A percentile compares a stretch with the other conserved stretches of the same genome.
phyloP scores from a whole-genome alignment of 2,888 invertebrate species.

The Epinotia bilunana region DNA sequence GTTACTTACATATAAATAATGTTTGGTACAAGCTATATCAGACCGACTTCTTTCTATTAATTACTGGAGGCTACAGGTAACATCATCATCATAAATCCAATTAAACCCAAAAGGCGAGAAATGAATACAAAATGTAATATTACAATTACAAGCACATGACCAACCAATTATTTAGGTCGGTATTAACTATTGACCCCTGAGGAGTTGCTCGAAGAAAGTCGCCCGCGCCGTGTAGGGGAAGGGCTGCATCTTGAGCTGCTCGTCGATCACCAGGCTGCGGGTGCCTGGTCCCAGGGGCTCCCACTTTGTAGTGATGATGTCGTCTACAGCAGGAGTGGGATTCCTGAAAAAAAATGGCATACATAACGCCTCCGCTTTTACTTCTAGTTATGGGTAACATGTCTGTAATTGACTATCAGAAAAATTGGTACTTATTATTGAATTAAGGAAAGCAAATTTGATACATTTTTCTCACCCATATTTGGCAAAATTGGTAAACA shows the following conservation, averaged over 20 bases:
- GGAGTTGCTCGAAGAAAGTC: conserved; percentile 21
- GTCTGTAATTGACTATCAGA: no score
- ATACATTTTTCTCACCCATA: conserved; percentile 67
- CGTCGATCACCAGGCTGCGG: conserved; percentile 66
- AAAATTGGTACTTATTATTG: no score
- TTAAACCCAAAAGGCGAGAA: background rate
- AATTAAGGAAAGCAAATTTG: background rate
- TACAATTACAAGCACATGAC: background rate
- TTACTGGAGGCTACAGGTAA: background rate
- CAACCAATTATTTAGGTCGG: conserved; percentile 1
- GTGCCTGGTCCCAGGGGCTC: conserved; percentile 60
- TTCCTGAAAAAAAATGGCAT: conserved; percentile 61
- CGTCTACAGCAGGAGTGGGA: conserved; percentile 67
- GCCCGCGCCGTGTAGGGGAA: conserved; percentile 23
- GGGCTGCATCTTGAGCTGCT: conserved; percentile 63
- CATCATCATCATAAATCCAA: background rate
- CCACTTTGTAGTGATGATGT: conserved; percentile 66
- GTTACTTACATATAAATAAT: no score
- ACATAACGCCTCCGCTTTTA: background rate
- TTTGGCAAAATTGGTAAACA: conserved; percentile 88
- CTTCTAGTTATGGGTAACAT: no score
- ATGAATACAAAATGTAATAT: background rate
- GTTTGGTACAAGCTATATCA: background rate
- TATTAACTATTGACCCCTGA: conserved; percentile 18
- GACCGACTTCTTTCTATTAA: background rate